Evolutionary conservation across 2,888 invertebrate species (phyloP), one percentile per base, ranked within the genome.

Genomic region (Carpatolechia fugitivella): DNA sequence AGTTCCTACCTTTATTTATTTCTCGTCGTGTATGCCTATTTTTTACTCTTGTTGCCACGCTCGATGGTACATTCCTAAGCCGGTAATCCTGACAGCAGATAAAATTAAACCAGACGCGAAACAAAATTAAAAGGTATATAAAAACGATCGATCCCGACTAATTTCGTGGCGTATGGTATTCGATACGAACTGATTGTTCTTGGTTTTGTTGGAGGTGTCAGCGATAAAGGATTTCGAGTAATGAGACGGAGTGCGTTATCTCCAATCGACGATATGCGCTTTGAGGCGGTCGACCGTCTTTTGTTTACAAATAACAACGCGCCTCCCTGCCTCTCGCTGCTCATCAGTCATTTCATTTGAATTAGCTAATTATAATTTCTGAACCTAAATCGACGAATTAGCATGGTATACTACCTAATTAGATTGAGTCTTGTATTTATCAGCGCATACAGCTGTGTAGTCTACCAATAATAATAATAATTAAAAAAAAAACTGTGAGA

Each of bases 91-190:
- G 84, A 85, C 88, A 84, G 83, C 82, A 80, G 87, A 88, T 88
- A 88, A 90, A 89, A 88, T 90, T 89, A 88, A 88, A 85, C 86
- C 88, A 90, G 90, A 90, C 90, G 85, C 82, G 82, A 85, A 90
- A 89, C 82, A 88, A 90, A 89, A 89, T 88, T 86, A 89, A 89
- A 89, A 88, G 80, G 84, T 80, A 82, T 73, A 84, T 84, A 82
- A 85, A 85, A 85, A 84, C 78, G 78, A 80, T 84, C 82, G 83
- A 82, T 78, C 78, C 78, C 73, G 70, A 86, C 88, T 89, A 90
- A 90, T 89, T 90, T 85, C 74, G 87, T 85, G 84, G 80, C 77
- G 86, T 85, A 83, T 82, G 85, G 80, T 75, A 77, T 83, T 80
- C 72, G 69, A 72, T 72, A 69, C 68, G 66, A 57, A 55, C 52